Percentiles rank a stretch among this genome's conserved stretches.
Evolutionary conservation across 2,797 vertebrate genomes (phyloP).

Genomic region (Denticeps clupeoides): DNA sequence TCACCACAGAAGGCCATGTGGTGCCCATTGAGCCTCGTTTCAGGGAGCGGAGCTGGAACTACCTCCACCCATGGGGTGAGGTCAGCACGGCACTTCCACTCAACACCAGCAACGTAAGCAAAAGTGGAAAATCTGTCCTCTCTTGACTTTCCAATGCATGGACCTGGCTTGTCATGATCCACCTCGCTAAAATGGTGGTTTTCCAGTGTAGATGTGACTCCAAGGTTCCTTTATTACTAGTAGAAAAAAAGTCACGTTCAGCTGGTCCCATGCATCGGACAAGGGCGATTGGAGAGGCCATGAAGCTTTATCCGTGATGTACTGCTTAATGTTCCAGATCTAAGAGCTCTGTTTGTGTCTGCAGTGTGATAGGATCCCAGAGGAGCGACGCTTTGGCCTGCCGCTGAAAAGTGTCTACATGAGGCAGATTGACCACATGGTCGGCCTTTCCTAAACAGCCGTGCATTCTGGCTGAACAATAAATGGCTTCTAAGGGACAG

Average conservation of each 20-base stretch:
- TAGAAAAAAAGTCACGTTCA: no score
- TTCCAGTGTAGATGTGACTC: no score
- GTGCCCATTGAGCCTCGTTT: conserved; percentile 82
- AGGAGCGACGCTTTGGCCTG: conserved; percentile 77
- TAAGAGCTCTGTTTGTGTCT: not conserved
- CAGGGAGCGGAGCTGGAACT: conserved; percentile 75
- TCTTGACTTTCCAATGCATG: no score
- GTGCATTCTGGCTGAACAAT: no score
- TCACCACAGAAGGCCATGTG: conserved; percentile 93
- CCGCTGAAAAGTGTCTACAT: conserved; percentile 96
- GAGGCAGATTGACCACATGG: conserved; percentile 97
- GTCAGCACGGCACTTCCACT: conserved; percentile 31
- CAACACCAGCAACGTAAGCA: conserved; percentile 73
- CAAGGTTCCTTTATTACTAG: no score
- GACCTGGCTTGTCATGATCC: no score
- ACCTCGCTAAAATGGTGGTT: no score
- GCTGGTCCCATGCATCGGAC: no score
- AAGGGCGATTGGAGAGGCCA: no score
- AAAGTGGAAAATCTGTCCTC: no score
- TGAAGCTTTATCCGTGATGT: not conserved
- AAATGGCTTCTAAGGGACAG: no score
- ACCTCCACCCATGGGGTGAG: conserved; percentile 59
- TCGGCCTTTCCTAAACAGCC: conserved; percentile 88
- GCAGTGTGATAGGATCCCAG: conserved; percentile 86
- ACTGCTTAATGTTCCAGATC: no score